These are phyloP conservation scores for Ephestia elutella DNA, from an alignment of 1,140 invertebrate genomes.

Conservation along the genomic window DNA sequence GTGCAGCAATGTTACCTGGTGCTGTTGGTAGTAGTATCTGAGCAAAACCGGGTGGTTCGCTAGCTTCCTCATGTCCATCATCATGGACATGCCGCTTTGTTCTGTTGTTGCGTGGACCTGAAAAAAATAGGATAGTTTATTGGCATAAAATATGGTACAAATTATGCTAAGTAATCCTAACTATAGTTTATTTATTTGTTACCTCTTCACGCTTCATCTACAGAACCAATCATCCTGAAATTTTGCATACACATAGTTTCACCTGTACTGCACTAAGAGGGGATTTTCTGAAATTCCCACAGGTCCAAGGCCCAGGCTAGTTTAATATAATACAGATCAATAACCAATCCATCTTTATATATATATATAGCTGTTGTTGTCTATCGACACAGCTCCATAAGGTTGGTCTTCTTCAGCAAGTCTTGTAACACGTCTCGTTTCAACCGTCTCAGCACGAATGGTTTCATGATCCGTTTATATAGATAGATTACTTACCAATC, in stretches of 20 bases:
- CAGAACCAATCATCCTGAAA: too few species aligned
- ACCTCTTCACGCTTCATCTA: too few species aligned
- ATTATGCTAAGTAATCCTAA: too few species aligned
- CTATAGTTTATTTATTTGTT: too few species aligned
- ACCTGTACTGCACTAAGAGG: too few species aligned
- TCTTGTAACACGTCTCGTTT: constrained; percentile 90
- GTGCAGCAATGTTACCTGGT: constrained; percentile 3
- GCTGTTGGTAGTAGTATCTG: constrained; percentile 85
- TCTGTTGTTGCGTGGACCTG: constrained; percentile 71
- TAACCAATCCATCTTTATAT: constrained; percentile 79
- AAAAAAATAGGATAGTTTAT: too few species aligned
- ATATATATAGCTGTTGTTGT: constrained; percentile 85
- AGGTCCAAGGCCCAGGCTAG: too few species aligned
- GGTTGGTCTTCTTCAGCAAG: constrained; percentile 86
- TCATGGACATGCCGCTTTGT: constrained; percentile 83
- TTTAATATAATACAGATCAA: too few species aligned
- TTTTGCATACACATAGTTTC: too few species aligned
- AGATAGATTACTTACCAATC: constrained; percentile 73
- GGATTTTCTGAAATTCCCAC: too few species aligned
- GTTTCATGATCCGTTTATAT: constrained; percentile 97
- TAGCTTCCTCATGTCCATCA: constrained; percentile 91
- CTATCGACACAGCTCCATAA: constrained; percentile 76
- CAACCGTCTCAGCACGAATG: constrained; percentile 93
- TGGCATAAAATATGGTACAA: too few species aligned
- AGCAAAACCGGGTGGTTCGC: constrained; percentile 92